Evolutionary conservation across 1,140 invertebrate genomes (phyloP).

Genomic region (Drosophila subpulchrella): DNA sequence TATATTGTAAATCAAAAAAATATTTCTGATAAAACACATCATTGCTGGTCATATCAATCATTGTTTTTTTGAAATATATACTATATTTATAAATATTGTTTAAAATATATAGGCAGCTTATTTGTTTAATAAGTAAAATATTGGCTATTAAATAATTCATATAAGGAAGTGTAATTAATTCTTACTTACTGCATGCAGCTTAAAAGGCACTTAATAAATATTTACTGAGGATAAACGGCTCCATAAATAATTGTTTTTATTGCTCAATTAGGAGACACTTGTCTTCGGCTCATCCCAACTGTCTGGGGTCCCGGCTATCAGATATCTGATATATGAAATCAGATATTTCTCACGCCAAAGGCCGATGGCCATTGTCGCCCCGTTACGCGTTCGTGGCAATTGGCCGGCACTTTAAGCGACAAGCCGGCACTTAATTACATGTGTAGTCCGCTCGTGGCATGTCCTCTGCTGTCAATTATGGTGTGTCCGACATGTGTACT

Average conservation of each 20-base stretch:
- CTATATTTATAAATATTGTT: too few species aligned
- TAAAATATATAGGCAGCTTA: too few species aligned
- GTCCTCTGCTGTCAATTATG: conserved; percentile 70
- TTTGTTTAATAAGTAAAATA: too few species aligned
- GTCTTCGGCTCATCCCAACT: not conserved
- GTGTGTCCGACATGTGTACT: conserved; percentile 67
- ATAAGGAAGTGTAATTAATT: too few species aligned
- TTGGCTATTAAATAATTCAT: not conserved
- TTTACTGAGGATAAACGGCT: too few species aligned
- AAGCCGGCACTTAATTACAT: conserved; percentile 72
- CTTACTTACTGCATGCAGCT: too few species aligned
- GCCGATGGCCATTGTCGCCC: conserved; percentile 52
- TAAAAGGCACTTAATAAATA: not conserved
- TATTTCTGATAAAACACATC: too few species aligned
- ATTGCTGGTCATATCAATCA: too few species aligned
- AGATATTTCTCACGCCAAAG: conserved; percentile 3
- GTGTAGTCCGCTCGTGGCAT: conserved; percentile 50
- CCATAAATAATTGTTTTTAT: not conserved
- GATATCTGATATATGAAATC: conserved; percentile 6
- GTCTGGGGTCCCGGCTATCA: conserved; percentile 1
- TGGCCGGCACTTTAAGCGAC: conserved; percentile 68
- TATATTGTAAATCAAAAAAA: too few species aligned
- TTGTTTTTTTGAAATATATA: too few species aligned
- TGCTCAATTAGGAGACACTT: conserved; percentile 3
- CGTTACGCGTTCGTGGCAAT: conserved; percentile 45